Conservation (phyloP, 1,140 invertebrate genomes). For the Eumeta japonica region DNA sequence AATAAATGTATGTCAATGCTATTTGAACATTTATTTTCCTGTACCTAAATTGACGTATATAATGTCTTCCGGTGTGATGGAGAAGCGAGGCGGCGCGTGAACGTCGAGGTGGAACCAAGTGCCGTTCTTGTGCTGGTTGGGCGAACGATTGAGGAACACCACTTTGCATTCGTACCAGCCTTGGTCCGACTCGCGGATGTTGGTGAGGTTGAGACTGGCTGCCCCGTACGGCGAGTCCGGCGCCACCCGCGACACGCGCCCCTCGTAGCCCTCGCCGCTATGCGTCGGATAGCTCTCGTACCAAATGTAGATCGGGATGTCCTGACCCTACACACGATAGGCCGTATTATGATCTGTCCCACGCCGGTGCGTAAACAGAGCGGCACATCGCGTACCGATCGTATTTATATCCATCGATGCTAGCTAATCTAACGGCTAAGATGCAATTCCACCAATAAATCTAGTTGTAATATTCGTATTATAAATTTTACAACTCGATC, state of each 20-base stretch:
- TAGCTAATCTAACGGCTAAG: no score
- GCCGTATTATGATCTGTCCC: conserved; percentile 14
- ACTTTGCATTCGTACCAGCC: conserved; percentile 98
- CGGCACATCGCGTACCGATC: no score
- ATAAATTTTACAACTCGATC: no score
- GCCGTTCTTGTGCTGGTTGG: conserved; percentile 85
- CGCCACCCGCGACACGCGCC: conserved; percentile 82
- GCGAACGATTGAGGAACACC: conserved; percentile 90
- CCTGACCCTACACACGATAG: conserved; percentile 70
- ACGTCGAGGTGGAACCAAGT: conserved; percentile 97
- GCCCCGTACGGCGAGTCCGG: conserved; percentile 83
- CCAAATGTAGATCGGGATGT: conserved; percentile 95
- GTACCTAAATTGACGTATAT: conserved; percentile 88
- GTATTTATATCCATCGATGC: no score
- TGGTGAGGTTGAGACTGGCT: conserved; percentile 90
- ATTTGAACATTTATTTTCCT: no score
- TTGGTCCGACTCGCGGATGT: conserved; percentile 88
- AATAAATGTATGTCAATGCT: no score
- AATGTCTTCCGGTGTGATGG: conserved; percentile 87
- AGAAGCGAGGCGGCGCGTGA: conserved; percentile 90
- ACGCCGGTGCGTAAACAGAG: conserved; percentile 31
- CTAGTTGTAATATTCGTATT: no score
- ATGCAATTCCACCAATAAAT: no score
- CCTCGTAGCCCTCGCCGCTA: conserved; percentile 88
- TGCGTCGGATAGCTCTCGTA: conserved; percentile 95